phyloP scores from a whole-genome alignment of 1,140 invertebrate genomes.

The fruit fly (Drosophila melanogaster) region DNA sequence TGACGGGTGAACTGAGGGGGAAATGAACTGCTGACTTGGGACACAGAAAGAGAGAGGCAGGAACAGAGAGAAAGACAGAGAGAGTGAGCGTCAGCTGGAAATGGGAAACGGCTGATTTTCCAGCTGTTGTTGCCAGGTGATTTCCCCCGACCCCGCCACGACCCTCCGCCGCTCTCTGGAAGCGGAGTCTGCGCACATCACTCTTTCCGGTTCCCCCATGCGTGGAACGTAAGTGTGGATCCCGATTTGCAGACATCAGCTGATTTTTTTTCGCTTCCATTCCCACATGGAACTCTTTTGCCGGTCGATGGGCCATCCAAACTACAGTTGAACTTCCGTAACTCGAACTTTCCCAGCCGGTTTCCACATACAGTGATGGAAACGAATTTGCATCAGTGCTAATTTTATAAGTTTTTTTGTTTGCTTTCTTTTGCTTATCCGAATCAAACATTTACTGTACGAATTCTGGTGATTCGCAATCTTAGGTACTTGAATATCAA shows the following conservation, averaged over 20 bases:
- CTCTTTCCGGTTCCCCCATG: constrained; percentile 23
- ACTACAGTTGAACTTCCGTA: constrained; percentile 47
- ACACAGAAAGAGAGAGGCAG: neutral
- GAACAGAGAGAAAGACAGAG: constrained; percentile 2
- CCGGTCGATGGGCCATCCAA: constrained; percentile 57
- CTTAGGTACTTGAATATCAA: too few relatives aligned
- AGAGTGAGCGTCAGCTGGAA: constrained; percentile 34
- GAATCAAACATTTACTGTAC: too few relatives aligned
- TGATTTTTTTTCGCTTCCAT: constrained; percentile 68
- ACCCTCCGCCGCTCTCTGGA: constrained; percentile 39
- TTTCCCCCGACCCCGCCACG: constrained; percentile 42
- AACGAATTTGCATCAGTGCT: neutral
- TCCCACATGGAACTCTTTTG: constrained; percentile 48
- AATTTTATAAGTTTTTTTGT: neutral
- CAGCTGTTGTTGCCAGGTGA: constrained; percentile 84
- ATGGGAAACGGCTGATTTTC: constrained; percentile 80
- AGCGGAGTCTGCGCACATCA: constrained; percentile 64
- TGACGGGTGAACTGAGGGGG: neutral
- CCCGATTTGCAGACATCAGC: constrained; percentile 61
- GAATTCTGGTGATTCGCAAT: too few relatives aligned
- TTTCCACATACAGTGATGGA: neutral
- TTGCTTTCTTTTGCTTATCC: too few relatives aligned
- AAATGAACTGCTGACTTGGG: constrained; percentile 27
- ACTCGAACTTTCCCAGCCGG: constrained; percentile 19
- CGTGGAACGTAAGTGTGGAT: constrained; percentile 50